phyloP scores from a whole-genome alignment of 2,797 vertebrate species.

The Malacoraja senta region DNA sequence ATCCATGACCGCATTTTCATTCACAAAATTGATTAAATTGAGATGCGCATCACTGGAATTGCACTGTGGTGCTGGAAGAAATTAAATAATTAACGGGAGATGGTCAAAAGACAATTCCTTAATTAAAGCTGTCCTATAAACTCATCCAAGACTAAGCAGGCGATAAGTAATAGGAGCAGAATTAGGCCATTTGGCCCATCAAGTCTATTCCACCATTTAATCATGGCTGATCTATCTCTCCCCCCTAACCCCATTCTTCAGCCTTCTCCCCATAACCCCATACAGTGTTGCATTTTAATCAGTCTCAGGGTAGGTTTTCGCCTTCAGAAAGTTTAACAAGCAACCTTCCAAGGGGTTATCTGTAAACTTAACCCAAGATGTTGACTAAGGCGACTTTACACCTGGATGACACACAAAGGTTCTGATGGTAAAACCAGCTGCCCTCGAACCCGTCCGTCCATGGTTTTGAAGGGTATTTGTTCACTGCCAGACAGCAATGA shows the following conservation, averaged over 20 bases:
- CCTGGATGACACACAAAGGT: neutral
- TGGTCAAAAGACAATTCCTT: neutral
- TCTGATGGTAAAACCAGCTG: neutral
- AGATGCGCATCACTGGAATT: neutral
- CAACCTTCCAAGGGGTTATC: neutral
- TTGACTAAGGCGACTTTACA: too few relatives aligned
- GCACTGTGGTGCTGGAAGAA: neutral
- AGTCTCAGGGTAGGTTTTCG: neutral
- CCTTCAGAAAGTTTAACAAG: neutral
- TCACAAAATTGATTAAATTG: slow-evolving; percentile 40
- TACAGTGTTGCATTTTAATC: neutral
- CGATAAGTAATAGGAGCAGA: neutral
- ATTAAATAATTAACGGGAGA: neutral
- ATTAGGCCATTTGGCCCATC: too few relatives aligned
- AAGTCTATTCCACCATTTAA: neutral
- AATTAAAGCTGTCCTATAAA: neutral
- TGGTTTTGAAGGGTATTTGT: neutral
- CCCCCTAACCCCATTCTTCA: neutral
- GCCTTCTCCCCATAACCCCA: too few relatives aligned
- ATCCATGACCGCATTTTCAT: fast-evolving
- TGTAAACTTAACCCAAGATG: neutral
- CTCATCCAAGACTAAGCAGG: neutral
- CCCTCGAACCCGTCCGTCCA: neutral
- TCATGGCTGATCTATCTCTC: neutral
- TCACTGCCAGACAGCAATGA: neutral